A percentile compares a stretch with the other conserved stretches of the same genome.
Conservation (phyloP, 2,888 invertebrate genomes). For the Apomyelois bistriatella region DNA sequence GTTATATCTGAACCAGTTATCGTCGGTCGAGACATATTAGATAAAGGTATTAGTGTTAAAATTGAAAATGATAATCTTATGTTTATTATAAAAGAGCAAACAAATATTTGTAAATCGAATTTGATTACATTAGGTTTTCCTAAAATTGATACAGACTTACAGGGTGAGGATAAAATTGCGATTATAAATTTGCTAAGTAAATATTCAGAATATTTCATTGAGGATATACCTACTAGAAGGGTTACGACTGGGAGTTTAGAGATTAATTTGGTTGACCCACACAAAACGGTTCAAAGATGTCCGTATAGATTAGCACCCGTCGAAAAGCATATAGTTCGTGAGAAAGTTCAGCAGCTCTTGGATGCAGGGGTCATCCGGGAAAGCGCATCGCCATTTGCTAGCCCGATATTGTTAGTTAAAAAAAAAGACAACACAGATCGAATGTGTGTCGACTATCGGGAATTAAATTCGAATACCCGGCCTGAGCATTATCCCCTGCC, state of each 20-base stretch:
- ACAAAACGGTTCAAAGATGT: neutral
- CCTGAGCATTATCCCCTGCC: neutral
- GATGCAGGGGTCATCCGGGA: neutral
- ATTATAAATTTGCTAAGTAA: neutral
- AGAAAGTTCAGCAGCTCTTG: neutral
- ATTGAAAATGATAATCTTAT: slow-evolving; percentile 2
- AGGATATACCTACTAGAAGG: neutral
- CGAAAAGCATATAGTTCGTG: neutral
- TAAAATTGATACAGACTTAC: neutral
- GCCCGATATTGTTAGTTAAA: neutral
- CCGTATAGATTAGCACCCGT: neutral
- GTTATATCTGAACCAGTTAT: too few species aligned
- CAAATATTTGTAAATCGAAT: neutral
- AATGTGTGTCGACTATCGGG: neutral
- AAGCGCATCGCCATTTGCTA: neutral
- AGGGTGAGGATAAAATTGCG: neutral
- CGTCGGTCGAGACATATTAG: slow-evolving; percentile 8
- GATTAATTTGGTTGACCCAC: neutral
- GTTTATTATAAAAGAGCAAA: neutral
- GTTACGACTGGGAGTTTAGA: neutral
- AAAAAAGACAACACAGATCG: neutral
- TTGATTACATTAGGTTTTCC: too few species aligned
- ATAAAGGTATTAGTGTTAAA: slow-evolving; percentile 7
- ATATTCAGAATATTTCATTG: neutral
- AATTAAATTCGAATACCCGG: neutral